phyloP scores from a whole-genome alignment of 2,113 vertebrate genomes.

The Melanerpes aurifrons region DNA sequence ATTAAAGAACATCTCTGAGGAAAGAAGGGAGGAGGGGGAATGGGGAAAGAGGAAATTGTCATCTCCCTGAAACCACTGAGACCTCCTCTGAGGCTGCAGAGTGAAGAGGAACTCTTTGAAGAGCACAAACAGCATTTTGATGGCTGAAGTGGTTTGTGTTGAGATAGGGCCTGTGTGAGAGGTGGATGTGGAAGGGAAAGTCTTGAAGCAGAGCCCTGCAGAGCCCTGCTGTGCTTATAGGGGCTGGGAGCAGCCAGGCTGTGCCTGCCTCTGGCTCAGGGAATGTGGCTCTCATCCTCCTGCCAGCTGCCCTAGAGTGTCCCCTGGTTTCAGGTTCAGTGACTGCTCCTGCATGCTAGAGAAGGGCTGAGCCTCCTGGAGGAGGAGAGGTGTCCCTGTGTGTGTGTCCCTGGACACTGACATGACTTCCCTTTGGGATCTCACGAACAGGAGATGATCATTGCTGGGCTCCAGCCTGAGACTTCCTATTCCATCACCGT shows the following conservation, averaged over 20 bases:
- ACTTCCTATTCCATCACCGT: constrained; percentile 96
- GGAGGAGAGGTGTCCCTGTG: neutral
- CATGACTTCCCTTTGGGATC: neutral
- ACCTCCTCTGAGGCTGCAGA: neutral
- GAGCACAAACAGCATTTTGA: neutral
- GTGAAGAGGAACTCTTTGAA: constrained; percentile 43
- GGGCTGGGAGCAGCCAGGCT: neutral
- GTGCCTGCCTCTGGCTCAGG: neutral
- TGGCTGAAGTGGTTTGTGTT: constrained; percentile 29
- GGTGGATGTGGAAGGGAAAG: neutral
- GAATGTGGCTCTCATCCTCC: neutral
- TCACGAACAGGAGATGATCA: constrained; percentile 90
- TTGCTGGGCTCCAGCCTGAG: constrained; percentile 92
- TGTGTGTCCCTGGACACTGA: neutral
- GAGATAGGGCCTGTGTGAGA: neutral
- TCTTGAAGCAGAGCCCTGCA: neutral
- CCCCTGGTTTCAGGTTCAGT: neutral
- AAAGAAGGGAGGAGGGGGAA: neutral
- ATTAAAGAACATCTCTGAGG: constrained; percentile 26
- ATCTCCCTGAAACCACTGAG: constrained; percentile 45
- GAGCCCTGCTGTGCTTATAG: neutral
- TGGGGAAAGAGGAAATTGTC: neutral
- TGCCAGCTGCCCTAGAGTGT: neutral
- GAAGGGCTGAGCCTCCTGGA: neutral
- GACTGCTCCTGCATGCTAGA: constrained; percentile 39